Evolutionary conservation across 2,888 invertebrate genomes (phyloP).

Genomic region (Caenorhabditis doughertyi): DNA sequence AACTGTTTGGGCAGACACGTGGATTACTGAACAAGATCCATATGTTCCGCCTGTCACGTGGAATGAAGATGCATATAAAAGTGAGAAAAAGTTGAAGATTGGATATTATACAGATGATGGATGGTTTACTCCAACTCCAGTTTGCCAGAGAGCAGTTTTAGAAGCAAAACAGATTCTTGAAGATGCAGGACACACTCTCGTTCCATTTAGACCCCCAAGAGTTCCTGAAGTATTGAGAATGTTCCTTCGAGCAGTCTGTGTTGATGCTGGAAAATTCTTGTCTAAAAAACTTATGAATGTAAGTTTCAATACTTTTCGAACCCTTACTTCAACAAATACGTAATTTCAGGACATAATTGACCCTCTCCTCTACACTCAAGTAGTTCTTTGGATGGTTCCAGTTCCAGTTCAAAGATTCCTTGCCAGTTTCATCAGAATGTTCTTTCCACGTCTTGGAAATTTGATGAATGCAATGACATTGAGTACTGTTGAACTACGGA

Average conservation of each 20-base stretch:
- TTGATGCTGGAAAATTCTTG: slow-evolving; percentile 77
- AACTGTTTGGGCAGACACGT: slow-evolving; percentile 70
- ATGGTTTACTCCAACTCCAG: slow-evolving; percentile 78
- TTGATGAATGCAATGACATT: slow-evolving; percentile 66
- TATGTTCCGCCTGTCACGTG: slow-evolving; percentile 77
- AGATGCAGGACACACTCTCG: slow-evolving; percentile 72
- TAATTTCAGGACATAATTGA: slow-evolving; percentile 71
- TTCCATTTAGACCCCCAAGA: slow-evolving; percentile 75
- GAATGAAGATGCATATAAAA: slow-evolving; percentile 69
- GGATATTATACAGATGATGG: slow-evolving; percentile 78
- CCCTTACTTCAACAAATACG: too few species aligned
- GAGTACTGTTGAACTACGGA: slow-evolving; percentile 71
- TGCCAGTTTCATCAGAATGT: slow-evolving; percentile 53
- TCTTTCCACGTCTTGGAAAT: slow-evolving; percentile 72
- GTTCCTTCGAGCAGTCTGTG: slow-evolving; percentile 73
- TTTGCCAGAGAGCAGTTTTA: slow-evolving; percentile 73
- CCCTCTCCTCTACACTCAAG: slow-evolving; percentile 64
- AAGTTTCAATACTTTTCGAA: too few species aligned
- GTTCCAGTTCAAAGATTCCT: slow-evolving; percentile 65
- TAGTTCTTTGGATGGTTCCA: slow-evolving; percentile 69
- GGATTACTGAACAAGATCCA: slow-evolving; percentile 72
- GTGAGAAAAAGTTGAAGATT: slow-evolving; percentile 62
- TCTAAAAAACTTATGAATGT: slow-evolving; percentile 69
- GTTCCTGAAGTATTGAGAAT: slow-evolving; percentile 67
- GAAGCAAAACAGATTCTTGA: slow-evolving; percentile 75